A percentile compares a stretch with the other conserved stretches of the same genome.
Conservation (phyloP, 2,113 vertebrate species). For the Cygnus atratus region DNA sequence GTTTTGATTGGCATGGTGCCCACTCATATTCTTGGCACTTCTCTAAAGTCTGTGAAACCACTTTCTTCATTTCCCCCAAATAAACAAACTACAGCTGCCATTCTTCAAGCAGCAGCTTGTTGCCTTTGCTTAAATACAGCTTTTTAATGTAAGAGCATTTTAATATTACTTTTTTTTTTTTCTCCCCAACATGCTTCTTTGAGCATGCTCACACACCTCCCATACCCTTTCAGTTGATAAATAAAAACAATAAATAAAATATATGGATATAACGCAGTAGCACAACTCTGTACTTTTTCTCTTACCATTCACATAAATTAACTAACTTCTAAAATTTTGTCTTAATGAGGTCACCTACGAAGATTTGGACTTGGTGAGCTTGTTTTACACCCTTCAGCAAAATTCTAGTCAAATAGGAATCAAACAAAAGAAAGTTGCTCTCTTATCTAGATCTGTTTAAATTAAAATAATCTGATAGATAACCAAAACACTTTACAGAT, state of each 20-base stretch:
- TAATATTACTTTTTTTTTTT: neutral
- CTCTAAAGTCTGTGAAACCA: neutral
- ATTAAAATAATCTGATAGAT: neutral
- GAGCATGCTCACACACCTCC: neutral
- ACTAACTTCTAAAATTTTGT: neutral
- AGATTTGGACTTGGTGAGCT: neutral
- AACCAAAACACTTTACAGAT: neutral
- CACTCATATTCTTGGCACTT: neutral
- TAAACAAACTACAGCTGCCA: neutral
- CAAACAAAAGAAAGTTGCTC: neutral
- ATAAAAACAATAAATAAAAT: neutral
- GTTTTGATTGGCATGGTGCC: neutral
- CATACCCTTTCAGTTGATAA: neutral
- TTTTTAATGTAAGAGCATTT: neutral
- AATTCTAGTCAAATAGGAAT: neutral
- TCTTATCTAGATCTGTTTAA: neutral
- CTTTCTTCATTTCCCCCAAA: neutral
- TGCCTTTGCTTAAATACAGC: neutral
- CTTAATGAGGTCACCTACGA: neutral
- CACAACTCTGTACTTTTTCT: neutral
- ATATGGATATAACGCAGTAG: neutral
- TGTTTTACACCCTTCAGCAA: neutral
- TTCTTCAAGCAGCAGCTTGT: neutral
- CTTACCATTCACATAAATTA: neutral
- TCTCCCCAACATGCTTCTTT: neutral